Evolutionary conservation across 2,113 vertebrate species (phyloP).

Genomic region (Mustela nigripes): DNA sequence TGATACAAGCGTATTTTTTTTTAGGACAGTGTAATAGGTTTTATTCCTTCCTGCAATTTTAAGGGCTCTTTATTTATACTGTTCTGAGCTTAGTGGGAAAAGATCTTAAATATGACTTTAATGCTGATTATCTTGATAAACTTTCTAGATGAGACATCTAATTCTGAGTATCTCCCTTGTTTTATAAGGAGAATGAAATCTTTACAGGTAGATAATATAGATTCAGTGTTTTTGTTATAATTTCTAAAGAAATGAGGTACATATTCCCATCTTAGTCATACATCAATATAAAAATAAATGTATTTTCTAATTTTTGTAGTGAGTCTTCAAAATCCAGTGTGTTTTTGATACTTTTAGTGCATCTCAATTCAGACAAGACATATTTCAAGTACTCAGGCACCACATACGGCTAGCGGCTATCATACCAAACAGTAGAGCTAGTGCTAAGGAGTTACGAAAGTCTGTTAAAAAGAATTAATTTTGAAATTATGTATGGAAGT

Average conservation of each 20-base stretch:
- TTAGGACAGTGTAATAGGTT: neutral
- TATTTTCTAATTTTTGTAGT: neutral
- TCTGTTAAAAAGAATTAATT: neutral
- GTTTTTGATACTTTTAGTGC: neutral
- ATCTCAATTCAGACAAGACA: neutral
- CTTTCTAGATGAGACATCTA: neutral
- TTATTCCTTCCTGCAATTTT: neutral
- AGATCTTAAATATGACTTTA: conserved; percentile 8
- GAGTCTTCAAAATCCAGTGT: neutral
- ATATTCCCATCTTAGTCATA: neutral
- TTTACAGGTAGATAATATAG: neutral
- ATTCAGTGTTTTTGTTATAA: neutral
- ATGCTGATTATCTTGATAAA: neutral
- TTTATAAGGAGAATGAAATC: neutral
- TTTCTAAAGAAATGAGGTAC: neutral
- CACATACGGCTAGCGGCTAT: neutral
- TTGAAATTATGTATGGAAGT: neutral
- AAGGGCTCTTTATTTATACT: neutral
- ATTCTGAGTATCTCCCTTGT: neutral
- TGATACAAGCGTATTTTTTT: neutral
- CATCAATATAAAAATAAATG: neutral
- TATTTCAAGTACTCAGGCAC: neutral
- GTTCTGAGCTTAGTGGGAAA: neutral
- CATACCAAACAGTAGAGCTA: neutral
- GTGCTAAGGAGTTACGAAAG: neutral